Conservation (phyloP, 2,113 vertebrate species). For the Ictidomys tridecemlineatus region DNA sequence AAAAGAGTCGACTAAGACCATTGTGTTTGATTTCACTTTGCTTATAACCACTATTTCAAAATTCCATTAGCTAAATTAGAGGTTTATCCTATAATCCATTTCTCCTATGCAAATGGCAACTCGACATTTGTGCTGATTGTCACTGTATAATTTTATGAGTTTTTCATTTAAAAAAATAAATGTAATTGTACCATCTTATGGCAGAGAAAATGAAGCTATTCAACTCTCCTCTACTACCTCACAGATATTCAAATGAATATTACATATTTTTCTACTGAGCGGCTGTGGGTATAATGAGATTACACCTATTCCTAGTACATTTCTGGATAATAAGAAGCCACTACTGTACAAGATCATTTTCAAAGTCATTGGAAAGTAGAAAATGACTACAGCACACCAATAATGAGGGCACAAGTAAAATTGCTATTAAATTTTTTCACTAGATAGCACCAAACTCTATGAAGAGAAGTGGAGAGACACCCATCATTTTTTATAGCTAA, state of each 20-base stretch:
- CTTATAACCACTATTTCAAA: conserved; percentile 71
- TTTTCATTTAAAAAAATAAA: conserved; percentile 80
- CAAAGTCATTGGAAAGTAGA: conserved; percentile 78
- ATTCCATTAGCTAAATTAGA: conserved; percentile 80
- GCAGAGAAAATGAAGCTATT: conserved; percentile 82
- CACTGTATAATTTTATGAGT: conserved; percentile 77
- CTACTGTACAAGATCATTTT: conserved; percentile 75
- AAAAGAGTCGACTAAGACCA: conserved; percentile 56
- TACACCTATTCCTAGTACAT: conserved; percentile 72
- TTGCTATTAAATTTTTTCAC: conserved; percentile 40
- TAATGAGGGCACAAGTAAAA: conserved; percentile 65
- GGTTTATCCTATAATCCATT: conserved; percentile 69
- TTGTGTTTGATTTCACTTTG: conserved; percentile 73
- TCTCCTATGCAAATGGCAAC: conserved; percentile 70
- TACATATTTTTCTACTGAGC: conserved; percentile 73
- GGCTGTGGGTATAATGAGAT: conserved; percentile 79
- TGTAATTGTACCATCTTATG: conserved; percentile 73
- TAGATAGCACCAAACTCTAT: background rate
- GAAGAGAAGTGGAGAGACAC: conserved; percentile 25
- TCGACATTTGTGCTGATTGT: conserved; percentile 68
- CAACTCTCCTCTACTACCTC: conserved; percentile 69
- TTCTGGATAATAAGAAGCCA: conserved; percentile 69
- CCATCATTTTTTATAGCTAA: conserved; percentile 50
- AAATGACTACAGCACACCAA: conserved; percentile 54
- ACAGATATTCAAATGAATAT: conserved; percentile 81